Evolutionary conservation across 2,113 vertebrate genomes (phyloP).

Genomic region (Saccopteryx leptura): DNA sequence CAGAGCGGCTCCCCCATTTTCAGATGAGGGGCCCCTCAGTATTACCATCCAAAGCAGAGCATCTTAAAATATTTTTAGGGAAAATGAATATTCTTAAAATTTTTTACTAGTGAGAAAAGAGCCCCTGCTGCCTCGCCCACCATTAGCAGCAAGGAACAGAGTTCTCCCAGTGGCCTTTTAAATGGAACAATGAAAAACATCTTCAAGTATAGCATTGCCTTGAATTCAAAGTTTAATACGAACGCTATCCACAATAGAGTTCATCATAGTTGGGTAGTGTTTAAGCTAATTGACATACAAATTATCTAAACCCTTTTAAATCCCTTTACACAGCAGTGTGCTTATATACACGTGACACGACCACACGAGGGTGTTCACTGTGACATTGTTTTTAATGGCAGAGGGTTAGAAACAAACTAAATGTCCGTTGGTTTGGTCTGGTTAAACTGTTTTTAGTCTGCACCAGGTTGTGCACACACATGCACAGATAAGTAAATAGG

Average conservation of each 20-base stretch:
- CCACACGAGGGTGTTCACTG: not conserved
- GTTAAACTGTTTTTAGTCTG: not conserved
- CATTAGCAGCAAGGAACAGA: not conserved
- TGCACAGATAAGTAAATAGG: not conserved
- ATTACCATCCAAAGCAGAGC: not conserved
- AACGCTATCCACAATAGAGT: not conserved
- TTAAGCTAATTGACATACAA: not conserved
- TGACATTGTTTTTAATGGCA: not conserved
- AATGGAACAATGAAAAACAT: not conserved
- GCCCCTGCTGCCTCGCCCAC: not conserved
- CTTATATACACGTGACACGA: not conserved
- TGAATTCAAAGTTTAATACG: not conserved
- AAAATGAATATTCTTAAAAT: constrained; percentile 1
- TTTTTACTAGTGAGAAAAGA: not conserved
- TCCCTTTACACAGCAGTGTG: not conserved
- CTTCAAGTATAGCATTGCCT: not conserved
- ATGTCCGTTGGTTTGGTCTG: not conserved
- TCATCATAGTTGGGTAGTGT: not conserved
- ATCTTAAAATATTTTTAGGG: not conserved
- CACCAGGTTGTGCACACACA: not conserved
- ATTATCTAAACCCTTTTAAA: not conserved
- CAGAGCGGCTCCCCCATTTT: not conserved
- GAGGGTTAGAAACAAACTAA: not conserved
- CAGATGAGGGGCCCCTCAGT: not conserved
- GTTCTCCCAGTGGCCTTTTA: not conserved